Percentiles rank a stretch among this genome's conserved stretches.
Evolutionary conservation across 2,888 invertebrate species (phyloP).

Genomic region (Cataglyphis cursor): DNA sequence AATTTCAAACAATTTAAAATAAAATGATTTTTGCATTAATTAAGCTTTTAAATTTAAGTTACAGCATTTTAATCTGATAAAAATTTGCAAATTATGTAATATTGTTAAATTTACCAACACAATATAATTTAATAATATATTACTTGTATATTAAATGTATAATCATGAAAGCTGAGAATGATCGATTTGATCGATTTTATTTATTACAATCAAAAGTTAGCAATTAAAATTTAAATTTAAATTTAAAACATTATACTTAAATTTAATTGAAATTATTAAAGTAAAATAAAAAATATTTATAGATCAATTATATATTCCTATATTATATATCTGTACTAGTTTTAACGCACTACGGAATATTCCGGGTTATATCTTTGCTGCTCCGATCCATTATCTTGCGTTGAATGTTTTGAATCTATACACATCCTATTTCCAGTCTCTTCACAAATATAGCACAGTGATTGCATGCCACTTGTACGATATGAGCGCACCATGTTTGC

Average conservation of each 20-base stretch:
- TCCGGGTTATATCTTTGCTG: slow-evolving; percentile 79
- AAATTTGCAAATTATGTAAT: too few species aligned
- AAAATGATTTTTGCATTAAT: background rate
- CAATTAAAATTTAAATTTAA: background rate
- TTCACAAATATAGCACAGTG: slow-evolving; percentile 68
- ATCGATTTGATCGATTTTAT: background rate
- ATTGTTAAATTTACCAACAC: background rate
- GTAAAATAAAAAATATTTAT: background rate
- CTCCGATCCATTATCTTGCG: slow-evolving; percentile 82
- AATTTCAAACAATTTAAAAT: slow-evolving; percentile 6
- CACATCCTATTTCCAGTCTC: slow-evolving; percentile 70
- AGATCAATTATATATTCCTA: background rate
- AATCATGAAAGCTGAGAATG: background rate
- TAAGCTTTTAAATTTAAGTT: background rate
- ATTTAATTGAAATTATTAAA: background rate
- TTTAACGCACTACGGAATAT: slow-evolving; percentile 52
- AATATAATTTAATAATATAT: background rate
- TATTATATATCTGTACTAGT: background rate
- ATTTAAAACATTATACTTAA: background rate
- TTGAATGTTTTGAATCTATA: slow-evolving; percentile 57
- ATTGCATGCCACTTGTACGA: slow-evolving; percentile 76
- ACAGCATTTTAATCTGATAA: too few species aligned
- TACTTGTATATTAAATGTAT: background rate
- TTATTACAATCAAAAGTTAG: background rate
- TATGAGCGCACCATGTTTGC: slow-evolving; percentile 74